Percentiles rank a stretch among this genome's conserved stretches.
Conservation (phyloP, 1,140 invertebrate species). For the Cepaea nemoralis region DNA sequence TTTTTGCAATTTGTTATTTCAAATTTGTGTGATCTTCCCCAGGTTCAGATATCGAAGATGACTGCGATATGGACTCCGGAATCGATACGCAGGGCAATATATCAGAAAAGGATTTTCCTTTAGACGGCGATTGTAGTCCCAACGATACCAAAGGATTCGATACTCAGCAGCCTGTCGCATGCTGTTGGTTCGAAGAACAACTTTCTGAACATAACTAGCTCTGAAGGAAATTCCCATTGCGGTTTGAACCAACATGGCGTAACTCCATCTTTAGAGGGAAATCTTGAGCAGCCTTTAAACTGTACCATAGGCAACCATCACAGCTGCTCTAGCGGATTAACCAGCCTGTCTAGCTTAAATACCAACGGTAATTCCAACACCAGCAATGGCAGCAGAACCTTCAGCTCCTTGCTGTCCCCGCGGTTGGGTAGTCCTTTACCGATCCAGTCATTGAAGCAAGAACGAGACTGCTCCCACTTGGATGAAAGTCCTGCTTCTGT, state of each 20-base stretch:
- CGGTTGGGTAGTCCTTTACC: conserved; percentile 50
- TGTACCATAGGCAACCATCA: neutral
- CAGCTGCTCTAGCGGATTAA: neutral
- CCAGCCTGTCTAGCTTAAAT: neutral
- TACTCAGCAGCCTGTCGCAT: conserved; percentile 54
- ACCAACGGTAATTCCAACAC: neutral
- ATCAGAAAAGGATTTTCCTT: conserved; percentile 61
- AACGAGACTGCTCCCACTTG: conserved; percentile 42
- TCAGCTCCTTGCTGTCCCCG: conserved; percentile 42
- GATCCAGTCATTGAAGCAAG: conserved; percentile 50
- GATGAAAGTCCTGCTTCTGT: conserved; percentile 48
- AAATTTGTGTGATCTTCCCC: too few relatives aligned
- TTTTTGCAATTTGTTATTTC: too few relatives aligned
- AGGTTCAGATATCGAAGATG: conserved; percentile 69
- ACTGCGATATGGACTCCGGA: conserved; percentile 62
- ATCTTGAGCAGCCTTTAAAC: neutral
- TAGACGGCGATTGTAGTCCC: conserved; percentile 57
- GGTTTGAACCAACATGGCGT: neutral
- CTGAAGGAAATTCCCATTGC: neutral
- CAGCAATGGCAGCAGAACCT: conserved; percentile 23
- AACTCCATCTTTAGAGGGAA: neutral
- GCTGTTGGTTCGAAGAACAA: conserved; percentile 48
- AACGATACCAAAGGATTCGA: conserved; percentile 58
- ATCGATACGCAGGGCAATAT: conserved; percentile 59
- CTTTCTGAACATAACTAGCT: conserved; percentile 28